A percentile compares a stretch with the other conserved stretches of the same genome.
phyloP scores from a whole-genome alignment of 2,797 vertebrate genomes.

The Sylvilagus floridanus region DNA sequence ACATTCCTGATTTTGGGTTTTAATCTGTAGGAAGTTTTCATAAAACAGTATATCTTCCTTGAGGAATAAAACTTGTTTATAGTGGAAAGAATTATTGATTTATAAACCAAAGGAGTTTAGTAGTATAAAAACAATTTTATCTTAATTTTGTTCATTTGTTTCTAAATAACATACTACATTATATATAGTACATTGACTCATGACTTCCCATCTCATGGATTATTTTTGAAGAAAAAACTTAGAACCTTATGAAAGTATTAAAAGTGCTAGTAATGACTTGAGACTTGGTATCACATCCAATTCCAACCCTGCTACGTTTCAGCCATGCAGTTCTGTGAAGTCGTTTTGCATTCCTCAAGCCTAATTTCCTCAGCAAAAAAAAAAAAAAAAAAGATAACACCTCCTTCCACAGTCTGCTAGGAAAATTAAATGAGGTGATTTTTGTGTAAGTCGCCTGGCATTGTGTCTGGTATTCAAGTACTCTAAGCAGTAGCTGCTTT shows the following conservation, averaged over 20 bases:
- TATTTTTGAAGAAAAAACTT: conserved; percentile 34
- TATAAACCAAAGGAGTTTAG: background rate
- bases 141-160: background rate
- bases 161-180: conserved; percentile 13
- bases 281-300: background rate
- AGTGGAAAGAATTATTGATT: conserved; percentile 6
- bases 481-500: background rate
- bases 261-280: conserved; percentile 15
- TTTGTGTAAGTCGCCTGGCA: background rate
- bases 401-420: background rate
- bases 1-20: background rate
- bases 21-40: background rate
- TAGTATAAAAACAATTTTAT: conserved; percentile 37
- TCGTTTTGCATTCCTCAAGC: background rate
- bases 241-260: conserved; percentile 1
- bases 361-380: conserved; percentile 1
- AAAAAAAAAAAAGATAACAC: background rate
- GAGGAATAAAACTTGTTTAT: conserved; percentile 4
- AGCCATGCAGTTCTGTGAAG: background rate
- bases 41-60: background rate
- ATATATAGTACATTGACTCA: conserved; percentile 1
- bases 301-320: background rate
- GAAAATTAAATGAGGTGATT: background rate
- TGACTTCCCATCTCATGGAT: background rate
- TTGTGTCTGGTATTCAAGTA: background rate